Percentiles rank a stretch among this genome's conserved stretches.
Evolutionary conservation across 1,140 invertebrate genomes (phyloP).

Genomic region (Neodiprion lecontei): DNA sequence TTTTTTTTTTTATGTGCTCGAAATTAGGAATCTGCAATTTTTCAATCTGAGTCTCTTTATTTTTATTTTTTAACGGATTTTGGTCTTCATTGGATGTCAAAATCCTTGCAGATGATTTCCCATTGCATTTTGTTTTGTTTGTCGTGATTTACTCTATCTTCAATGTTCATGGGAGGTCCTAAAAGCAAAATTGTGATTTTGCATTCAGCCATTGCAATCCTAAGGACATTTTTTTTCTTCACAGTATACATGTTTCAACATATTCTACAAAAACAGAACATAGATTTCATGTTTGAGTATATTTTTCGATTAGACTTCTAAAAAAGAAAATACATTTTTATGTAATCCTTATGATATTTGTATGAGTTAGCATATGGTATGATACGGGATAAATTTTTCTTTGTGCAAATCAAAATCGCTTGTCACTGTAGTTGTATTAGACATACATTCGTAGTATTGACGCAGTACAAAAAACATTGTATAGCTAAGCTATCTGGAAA

Average conservation of each 20-base stretch:
- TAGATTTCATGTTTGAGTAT: too few species aligned
- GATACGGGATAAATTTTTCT: constrained; percentile 47
- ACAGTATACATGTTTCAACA: too few species aligned
- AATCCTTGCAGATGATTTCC: neutral
- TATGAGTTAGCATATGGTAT: neutral
- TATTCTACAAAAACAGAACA: too few species aligned
- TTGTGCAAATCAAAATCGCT: constrained; percentile 49
- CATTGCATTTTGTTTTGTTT: neutral
- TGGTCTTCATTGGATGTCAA: neutral
- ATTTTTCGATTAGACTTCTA: too few species aligned
- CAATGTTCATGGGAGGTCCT: neutral
- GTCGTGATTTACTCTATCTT: neutral
- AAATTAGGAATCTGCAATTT: constrained; percentile 51
- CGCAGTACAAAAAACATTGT: neutral
- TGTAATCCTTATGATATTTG: neutral
- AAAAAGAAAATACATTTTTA: too few species aligned
- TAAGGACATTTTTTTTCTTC: too few species aligned
- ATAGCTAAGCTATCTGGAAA: neutral
- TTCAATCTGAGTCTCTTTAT: too few species aligned
- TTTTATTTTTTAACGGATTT: neutral
- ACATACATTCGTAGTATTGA: neutral
- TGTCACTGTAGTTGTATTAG: neutral
- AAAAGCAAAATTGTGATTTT: neutral
- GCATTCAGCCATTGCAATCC: neutral
- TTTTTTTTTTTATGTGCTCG: constrained; percentile 45